A percentile compares a stretch with the other conserved stretches of the same genome.
These are phyloP conservation scores for Norana najaformis DNA, from an alignment of 2,888 invertebrate genomes.

Conservation along the genomic window DNA sequence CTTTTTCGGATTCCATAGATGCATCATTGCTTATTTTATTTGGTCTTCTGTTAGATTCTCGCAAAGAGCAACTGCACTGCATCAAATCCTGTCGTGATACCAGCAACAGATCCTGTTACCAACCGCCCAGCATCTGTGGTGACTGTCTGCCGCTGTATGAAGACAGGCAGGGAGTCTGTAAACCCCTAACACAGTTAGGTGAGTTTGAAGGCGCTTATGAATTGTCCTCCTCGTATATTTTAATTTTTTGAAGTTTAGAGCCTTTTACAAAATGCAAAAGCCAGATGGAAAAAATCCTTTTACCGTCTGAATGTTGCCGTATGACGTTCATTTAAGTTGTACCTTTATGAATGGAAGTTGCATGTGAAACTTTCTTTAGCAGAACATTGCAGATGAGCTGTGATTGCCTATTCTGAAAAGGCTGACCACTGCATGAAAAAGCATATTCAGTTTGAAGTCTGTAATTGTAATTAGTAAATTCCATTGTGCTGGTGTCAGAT, in stretches of 20 bases:
- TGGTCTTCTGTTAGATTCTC: not conserved
- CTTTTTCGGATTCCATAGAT: not conserved
- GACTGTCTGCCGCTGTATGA: conserved; percentile 20
- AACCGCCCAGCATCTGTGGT: conserved; percentile 28
- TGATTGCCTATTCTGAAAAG: too few species aligned
- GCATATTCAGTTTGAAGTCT: too few species aligned
- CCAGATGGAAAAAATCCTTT: not conserved
- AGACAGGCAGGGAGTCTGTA: conserved; percentile 26
- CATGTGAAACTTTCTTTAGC: too few species aligned
- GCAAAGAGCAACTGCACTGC: conserved; percentile 30
- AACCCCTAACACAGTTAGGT: not conserved
- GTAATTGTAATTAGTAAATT: too few species aligned
- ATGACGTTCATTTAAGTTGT: not conserved
- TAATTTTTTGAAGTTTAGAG: not conserved
- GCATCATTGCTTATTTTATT: not conserved
- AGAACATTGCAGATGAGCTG: not conserved
- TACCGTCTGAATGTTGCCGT: not conserved
- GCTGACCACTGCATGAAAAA: too few species aligned
- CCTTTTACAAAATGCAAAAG: not conserved
- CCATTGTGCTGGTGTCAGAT: too few species aligned
- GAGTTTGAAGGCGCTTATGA: not conserved
- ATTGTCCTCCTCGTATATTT: not conserved
- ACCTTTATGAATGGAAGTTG: not conserved
- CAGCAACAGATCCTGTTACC: conserved; percentile 23
- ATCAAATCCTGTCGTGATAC: conserved; percentile 27